phyloP scores from a whole-genome alignment of 2,113 vertebrate genomes.

The Morone chrysops region DNA sequence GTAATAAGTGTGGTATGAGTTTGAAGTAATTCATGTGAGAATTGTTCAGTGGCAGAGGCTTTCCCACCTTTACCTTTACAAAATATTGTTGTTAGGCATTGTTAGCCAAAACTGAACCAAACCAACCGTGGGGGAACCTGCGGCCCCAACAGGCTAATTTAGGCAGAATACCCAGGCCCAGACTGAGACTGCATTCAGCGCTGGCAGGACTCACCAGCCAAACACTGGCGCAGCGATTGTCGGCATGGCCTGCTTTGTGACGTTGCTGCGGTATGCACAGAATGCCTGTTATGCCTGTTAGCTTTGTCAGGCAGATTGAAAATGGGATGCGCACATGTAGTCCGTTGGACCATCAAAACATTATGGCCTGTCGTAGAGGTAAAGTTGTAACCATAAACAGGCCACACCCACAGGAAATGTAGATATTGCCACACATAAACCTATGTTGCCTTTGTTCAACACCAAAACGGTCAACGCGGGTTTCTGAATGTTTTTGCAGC shows the following conservation, averaged over 20 bases:
- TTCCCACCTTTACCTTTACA: not conserved
- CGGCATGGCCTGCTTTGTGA: conserved; percentile 64
- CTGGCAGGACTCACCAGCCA: conserved; percentile 20
- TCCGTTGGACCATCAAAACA: conserved; percentile 21
- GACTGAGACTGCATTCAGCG: conserved; percentile 7
- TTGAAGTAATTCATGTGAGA: not conserved
- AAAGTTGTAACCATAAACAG: not conserved
- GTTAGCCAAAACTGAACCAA: not conserved
- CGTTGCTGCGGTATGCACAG: conserved; percentile 65
- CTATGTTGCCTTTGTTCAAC: conserved; percentile 19
- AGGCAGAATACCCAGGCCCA: conserved; percentile 1
- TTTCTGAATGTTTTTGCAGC: conserved; percentile 45
- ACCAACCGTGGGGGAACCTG: not conserved
- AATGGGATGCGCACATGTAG: conserved; percentile 37
- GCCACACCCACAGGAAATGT: not conserved
- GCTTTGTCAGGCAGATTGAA: conserved; percentile 62
- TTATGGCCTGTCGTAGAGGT: not conserved
- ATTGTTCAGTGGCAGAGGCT: not conserved
- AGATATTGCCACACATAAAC: not conserved
- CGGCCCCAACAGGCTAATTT: conserved; percentile 19
- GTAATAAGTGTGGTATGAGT: not conserved
- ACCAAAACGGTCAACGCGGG: not conserved
- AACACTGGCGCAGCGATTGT: conserved; percentile 41
- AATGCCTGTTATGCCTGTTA: conserved; percentile 62
- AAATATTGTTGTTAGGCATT: conserved; percentile 7